A percentile compares a stretch with the other conserved stretches of the same genome.
Evolutionary conservation across 1,140 invertebrate species (phyloP).

Genomic region (Hetaerina americana): DNA sequence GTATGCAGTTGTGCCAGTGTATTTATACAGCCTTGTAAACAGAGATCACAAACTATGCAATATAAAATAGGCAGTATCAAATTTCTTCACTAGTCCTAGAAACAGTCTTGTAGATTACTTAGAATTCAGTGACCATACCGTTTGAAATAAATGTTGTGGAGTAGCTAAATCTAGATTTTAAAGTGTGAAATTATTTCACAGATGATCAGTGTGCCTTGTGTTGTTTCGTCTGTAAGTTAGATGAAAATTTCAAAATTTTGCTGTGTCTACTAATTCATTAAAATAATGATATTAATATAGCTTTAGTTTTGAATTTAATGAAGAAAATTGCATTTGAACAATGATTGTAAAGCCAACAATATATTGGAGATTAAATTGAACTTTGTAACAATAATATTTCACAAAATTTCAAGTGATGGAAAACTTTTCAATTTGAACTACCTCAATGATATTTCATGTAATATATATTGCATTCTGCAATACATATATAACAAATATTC

Average conservation of each 20-base stretch:
- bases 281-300: neutral
- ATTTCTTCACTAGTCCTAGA: neutral
- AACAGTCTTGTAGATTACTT: neutral
- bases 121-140: slow-evolving; percentile 2
- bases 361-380: too few relatives aligned
- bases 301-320: neutral
- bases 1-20: neutral
- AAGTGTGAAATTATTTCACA: neutral
- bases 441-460: too few relatives aligned
- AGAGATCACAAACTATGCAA: neutral
- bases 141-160: slow-evolving; percentile 6
- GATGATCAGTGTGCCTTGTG: neutral
- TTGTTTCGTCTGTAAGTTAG: slow-evolving; percentile 1
- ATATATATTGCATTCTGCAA: too few relatives aligned
- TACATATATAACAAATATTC: too few relatives aligned
- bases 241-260: neutral
- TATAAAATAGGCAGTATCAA: neutral
- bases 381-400: too few relatives aligned
- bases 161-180: slow-evolving; percentile 3
- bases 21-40: neutral
- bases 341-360: too few relatives aligned
- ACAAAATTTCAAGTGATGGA: too few relatives aligned
- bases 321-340: too few relatives aligned
- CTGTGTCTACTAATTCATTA: neutral
- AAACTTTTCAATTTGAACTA: too few relatives aligned